Base-by-base conservation (phyloP, 2,888 invertebrate species). In the Drosophila pseudotakahashii region DNA sequence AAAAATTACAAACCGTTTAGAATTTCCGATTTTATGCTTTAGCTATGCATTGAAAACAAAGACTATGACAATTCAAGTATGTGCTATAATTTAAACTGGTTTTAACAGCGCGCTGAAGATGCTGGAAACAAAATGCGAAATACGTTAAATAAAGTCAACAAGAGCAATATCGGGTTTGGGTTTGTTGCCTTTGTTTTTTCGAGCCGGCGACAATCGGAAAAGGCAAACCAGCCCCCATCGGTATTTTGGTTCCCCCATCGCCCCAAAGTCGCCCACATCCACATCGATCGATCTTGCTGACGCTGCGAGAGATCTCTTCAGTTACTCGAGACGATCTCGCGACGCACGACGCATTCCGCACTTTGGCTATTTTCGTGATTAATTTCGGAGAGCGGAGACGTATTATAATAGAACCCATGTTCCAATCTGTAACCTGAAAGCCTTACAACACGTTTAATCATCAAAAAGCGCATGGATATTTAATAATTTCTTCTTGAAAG, bases 361-460 rank as follows among this genome's bases (percentile, higher is more conserved):
- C 54, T 37, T 78, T 62, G 57, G 68, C 76, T 81, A 82, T 82
- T 82, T 78, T 75, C 55, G 78, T 71, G 63, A 74, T 77, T 75
- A 57, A 39, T 59, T 72, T 63, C 57, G 47, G 14, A 23, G 44
- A 58, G 23, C 32, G 10, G 23, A 47, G 42, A 59, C 57, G 36
- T 60, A 58, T 71, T 66, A 47, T 47, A 67, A 66, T 59, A 50
- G 39, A 57, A 7, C 36, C 44, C 55, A 34, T 45, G 44, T 23
- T 50, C 23, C 41, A 32, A 47, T 42, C 50, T 69, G 34, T 71
- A 61, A 47, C 37, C 30, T 34, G 34, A 59, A n/a, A 55, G 30
- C 7, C 47, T 11, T 36, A 37, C 32, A 42, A 36, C 47, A 26
- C 23, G 44, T 36, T 9, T n/a, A 7, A 2, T 32, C n/a, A 36